Evolutionary conservation across 2,113 vertebrate genomes (phyloP).

Genomic region (Pardalotus punctatus): DNA sequence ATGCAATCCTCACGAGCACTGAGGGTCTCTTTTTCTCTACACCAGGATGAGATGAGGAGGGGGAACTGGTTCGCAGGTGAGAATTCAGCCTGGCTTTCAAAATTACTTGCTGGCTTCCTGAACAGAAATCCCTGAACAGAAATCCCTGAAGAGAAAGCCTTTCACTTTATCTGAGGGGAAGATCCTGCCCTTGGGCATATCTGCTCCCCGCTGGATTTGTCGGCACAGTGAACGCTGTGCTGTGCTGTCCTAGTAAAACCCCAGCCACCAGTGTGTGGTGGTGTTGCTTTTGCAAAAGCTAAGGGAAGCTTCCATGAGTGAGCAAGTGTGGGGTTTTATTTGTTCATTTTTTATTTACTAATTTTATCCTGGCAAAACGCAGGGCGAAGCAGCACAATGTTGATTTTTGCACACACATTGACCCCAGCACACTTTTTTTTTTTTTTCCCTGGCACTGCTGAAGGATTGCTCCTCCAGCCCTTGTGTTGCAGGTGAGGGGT

Average conservation of each 20-base stretch:
- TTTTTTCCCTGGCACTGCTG: background rate
- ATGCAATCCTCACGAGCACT: background rate
- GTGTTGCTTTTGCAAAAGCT: background rate
- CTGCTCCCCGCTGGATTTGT: background rate
- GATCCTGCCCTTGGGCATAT: background rate
- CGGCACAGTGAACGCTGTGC: background rate
- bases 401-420: background rate
- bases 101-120: background rate
- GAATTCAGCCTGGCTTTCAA: background rate
- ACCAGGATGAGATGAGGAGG: background rate
- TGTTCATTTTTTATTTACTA: no score
- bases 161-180: background rate
- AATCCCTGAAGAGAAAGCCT: no score
- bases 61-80: background rate
- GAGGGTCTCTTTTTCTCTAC: background rate
- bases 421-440: rapidly evolving
- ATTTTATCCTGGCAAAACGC: background rate
- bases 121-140: background rate
- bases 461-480: background rate
- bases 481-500: background rate
- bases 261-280: background rate
- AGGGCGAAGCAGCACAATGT: background rate
- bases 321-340: background rate
- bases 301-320: background rate
- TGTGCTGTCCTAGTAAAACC: background rate